These are phyloP conservation scores for Labeo catla DNA, from an alignment of 2,113 vertebrate species.

Conservation along the genomic window DNA sequence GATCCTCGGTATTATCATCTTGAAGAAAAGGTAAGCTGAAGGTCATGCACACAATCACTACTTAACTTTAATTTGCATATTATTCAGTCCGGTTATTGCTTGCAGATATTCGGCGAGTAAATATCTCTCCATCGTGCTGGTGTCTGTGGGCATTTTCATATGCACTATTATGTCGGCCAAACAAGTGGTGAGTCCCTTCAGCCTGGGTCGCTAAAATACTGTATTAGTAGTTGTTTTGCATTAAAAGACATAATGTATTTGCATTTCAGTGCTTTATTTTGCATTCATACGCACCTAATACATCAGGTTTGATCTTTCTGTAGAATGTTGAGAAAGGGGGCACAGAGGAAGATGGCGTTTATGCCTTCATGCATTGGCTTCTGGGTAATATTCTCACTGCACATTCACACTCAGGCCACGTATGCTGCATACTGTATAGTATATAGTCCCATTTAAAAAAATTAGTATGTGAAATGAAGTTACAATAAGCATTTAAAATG, in stretches of 20 bases:
- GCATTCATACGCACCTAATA: background rate
- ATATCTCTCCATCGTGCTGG: constrained; percentile 87
- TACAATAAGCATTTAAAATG: background rate
- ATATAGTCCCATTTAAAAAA: background rate
- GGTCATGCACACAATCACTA: background rate
- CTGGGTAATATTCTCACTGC: constrained; percentile 75
- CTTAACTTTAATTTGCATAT: background rate
- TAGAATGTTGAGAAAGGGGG: constrained; percentile 78
- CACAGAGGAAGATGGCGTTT: constrained; percentile 78
- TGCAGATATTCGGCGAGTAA: constrained; percentile 89
- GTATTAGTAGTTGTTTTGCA: background rate
- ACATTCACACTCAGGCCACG: background rate
- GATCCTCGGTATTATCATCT: constrained; percentile 91
- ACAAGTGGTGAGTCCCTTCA: constrained; percentile 88
- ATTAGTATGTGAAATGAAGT: background rate
- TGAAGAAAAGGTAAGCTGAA: constrained; percentile 90
- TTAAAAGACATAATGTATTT: background rate
- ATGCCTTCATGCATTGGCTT: constrained; percentile 88
- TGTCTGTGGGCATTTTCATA: constrained; percentile 95
- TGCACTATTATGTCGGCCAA: constrained; percentile 98
- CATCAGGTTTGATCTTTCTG: constrained; percentile 31
- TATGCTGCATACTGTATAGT: background rate
- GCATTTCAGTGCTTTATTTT: background rate
- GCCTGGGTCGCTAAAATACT: background rate
- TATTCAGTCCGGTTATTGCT: background rate